phyloP scores from a whole-genome alignment of 2,888 invertebrate species.

The Xylocampa areola region DNA sequence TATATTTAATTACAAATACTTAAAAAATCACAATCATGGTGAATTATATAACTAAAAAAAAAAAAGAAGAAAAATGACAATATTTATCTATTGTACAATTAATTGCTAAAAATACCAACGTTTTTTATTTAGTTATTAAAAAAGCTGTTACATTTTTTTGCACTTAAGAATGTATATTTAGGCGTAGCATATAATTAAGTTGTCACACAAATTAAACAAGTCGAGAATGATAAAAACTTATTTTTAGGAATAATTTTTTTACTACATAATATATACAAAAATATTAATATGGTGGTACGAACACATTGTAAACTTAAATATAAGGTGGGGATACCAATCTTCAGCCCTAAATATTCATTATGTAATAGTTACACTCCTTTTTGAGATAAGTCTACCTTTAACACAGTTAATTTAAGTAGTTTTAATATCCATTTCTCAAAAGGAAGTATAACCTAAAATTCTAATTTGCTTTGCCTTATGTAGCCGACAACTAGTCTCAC shows the following conservation, averaged over 20 bases:
- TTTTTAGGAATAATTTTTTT: slow-evolving; percentile 41
- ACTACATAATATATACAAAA: slow-evolving; percentile 64
- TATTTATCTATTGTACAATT: slow-evolving; percentile 48
- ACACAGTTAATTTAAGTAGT: not conserved
- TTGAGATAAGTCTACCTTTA: slow-evolving; percentile 2
- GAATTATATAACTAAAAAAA: slow-evolving; percentile 73
- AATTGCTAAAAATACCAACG: not conserved
- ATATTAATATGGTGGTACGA: slow-evolving; percentile 77
- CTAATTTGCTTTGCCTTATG: not conserved
- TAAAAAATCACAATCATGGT: slow-evolving; percentile 85
- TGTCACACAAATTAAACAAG: too few species aligned
- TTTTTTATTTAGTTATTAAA: not conserved
- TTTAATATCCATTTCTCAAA: slow-evolving; percentile 1
- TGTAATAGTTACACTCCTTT: slow-evolving; percentile 14
- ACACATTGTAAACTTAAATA: slow-evolving; percentile 65
- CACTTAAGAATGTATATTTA: slow-evolving; percentile 5
- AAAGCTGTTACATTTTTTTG: not conserved
- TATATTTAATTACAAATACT: slow-evolving; percentile 70
- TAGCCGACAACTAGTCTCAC: slow-evolving; percentile 25
- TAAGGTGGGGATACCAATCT: slow-evolving; percentile 34
- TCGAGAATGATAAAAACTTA: slow-evolving; percentile 44
- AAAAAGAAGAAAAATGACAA: slow-evolving; percentile 32
- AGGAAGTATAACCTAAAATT: slow-evolving; percentile 3
- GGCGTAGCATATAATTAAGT: too few species aligned
- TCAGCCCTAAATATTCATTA: slow-evolving; percentile 1